Conservation (phyloP, 2,113 vertebrate species). For the Motacilla alba region DNA sequence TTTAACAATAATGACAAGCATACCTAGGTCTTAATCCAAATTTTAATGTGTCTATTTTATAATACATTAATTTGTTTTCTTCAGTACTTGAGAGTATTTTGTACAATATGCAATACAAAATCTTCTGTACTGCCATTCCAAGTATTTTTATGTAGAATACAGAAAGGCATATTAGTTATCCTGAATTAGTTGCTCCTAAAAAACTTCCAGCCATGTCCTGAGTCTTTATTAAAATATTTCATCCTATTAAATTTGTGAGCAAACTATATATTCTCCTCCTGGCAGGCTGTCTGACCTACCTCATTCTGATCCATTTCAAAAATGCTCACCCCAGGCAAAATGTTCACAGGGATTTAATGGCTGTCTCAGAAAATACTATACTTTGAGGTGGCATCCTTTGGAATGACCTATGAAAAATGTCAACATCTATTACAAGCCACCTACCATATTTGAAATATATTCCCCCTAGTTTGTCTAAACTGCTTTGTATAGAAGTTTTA, state of each 20-base stretch:
- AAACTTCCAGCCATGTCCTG: neutral
- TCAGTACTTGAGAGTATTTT: neutral
- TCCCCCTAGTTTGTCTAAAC: neutral
- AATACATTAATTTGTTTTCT: neutral
- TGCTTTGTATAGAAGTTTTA: neutral
- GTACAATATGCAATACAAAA: neutral
- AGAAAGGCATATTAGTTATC: neutral
- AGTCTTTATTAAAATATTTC: neutral
- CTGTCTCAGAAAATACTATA: neutral
- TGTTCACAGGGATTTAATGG: neutral
- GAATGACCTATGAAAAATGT: conserved; percentile 1
- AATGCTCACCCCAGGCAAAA: neutral
- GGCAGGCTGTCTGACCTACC: neutral
- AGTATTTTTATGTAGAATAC: neutral
- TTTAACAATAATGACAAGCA: neutral
- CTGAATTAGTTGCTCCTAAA: neutral
- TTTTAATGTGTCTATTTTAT: neutral
- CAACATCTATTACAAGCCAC: neutral
- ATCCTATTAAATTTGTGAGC: neutral
- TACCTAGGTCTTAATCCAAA: neutral
- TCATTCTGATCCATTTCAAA: neutral
- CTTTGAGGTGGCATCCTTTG: neutral
- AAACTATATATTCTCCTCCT: neutral
- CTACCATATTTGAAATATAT: neutral
- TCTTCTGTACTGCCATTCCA: neutral